Evolutionary conservation across 2,888 invertebrate species (phyloP).

Genomic region (Oasisia sp.): DNA sequence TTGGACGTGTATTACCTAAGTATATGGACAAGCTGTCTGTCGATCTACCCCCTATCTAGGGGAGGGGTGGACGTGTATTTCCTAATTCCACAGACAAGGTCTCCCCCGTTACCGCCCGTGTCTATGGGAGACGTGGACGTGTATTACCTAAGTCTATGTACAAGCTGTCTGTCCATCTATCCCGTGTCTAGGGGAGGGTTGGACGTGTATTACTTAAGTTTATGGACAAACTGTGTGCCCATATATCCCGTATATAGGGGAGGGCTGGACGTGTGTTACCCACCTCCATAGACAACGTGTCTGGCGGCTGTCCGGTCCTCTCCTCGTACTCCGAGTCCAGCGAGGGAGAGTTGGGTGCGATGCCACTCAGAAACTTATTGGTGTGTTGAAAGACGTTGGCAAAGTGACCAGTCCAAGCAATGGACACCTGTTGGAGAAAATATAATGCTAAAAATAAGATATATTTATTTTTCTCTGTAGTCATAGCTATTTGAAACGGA

Average conservation of each 20-base stretch:
- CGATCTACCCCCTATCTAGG: too few species aligned
- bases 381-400: neutral
- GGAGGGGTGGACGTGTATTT: too few species aligned
- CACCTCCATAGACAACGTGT: conserved; percentile 22
- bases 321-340: conserved; percentile 20
- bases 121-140: too few species aligned
- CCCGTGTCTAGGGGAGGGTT: too few species aligned
- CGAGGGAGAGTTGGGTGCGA: neutral
- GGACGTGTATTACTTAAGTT: neutral
- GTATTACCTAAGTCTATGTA: neutral
- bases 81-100: too few species aligned
- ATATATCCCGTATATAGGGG: neutral
- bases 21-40: too few species aligned
- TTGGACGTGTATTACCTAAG: too few species aligned
- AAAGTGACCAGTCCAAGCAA: neutral
- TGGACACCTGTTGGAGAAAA: neutral
- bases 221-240: neutral
- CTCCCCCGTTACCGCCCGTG: too few species aligned
- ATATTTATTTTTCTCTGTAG: too few species aligned
- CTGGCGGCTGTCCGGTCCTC: conserved; percentile 24
- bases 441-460: neutral
- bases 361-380: neutral
- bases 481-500: too few species aligned
- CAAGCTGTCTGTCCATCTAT: too few species aligned
- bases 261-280: neutral